Evolutionary conservation across 2,113 vertebrate species (phyloP).

Genomic region (Crocuta crocuta): DNA sequence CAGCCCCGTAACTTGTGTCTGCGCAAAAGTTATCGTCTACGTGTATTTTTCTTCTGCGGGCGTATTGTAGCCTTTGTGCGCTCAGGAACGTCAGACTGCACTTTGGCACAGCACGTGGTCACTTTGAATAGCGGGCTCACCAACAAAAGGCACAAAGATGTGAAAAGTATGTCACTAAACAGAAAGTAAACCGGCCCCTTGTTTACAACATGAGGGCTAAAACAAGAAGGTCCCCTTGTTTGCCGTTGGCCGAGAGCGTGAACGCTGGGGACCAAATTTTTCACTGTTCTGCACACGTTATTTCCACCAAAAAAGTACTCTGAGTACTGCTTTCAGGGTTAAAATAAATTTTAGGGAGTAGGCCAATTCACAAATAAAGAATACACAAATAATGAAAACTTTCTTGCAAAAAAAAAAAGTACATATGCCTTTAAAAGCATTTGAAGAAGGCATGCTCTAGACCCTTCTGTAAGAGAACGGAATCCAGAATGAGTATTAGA

Average conservation of each 20-base stretch:
- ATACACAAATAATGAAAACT: background rate
- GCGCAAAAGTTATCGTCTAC: background rate
- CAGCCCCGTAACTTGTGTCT: background rate
- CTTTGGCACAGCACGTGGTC: background rate
- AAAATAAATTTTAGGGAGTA: background rate
- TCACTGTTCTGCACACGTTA: background rate
- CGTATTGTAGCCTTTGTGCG: background rate
- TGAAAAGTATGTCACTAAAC: background rate
- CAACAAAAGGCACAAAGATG: background rate
- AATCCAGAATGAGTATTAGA: background rate
- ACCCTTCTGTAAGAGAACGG: background rate
- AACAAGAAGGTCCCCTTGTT: background rate
- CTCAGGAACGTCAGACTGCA: background rate
- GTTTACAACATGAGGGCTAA: background rate
- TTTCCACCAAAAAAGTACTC: background rate
- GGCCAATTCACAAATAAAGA: background rate
- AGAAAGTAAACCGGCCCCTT: background rate
- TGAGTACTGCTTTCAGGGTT: background rate
- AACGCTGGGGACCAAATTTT: background rate
- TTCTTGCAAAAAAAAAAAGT: background rate
- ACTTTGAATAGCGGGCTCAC: background rate
- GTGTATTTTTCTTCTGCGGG: background rate
- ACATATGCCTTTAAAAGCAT: background rate
- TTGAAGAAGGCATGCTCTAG: background rate
- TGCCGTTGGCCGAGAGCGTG: background rate